Base-by-base conservation (phyloP, 1,140 invertebrate genomes). In the Pteromalus puparum region DNA sequence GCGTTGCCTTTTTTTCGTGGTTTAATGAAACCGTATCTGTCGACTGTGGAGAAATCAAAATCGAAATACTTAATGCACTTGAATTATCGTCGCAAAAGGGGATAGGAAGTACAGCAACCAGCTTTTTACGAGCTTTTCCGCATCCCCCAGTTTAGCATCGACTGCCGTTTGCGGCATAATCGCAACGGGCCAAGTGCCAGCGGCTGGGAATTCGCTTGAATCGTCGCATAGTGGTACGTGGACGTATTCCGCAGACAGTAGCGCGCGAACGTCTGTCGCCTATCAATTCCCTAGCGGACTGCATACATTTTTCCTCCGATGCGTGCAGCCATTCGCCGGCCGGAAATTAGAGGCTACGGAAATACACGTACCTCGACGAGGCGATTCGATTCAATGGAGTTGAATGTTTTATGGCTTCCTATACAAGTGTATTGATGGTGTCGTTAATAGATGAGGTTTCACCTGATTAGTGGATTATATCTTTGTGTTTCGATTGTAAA, bases 281-380 rank as follows among this genome's bases (percentile, higher is more conserved):
- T 30, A 74, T 74, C 38, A 81, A 81, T 72, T 72, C 34, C 7
- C 24, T 3, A 1, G 53, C 9, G 28, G 13, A 5, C 79, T 61
- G 67, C 67, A 72, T 81, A 81, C 53, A 81, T 72, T 72, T 81
- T 81, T 70, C n/a, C 13, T 24, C 67, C 61, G 53, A 21, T 61
- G 53, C 53, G 18, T n/a, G 21, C 53, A 61, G 0, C 53, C 53
- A 61, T 61, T 61, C 26, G 68, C 10, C 15, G 28, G 24, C 65
- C n/a, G 48, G 67, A 42, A 81, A 70, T 28, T 53, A 9, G 61
- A 61, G 53, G 21, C 53, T 61, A 18, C 2, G 4, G 21, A n/a
- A n/a, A 61, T 21, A 21, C 18, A 21, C 53, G 21, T 61, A 61
- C 53, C 18, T 18, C 38, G 34, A n/a, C n/a, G n/a, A n/a, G n/a